Conservation (phyloP, 2,797 vertebrate genomes). For the Eospalax fontanierii region DNA sequence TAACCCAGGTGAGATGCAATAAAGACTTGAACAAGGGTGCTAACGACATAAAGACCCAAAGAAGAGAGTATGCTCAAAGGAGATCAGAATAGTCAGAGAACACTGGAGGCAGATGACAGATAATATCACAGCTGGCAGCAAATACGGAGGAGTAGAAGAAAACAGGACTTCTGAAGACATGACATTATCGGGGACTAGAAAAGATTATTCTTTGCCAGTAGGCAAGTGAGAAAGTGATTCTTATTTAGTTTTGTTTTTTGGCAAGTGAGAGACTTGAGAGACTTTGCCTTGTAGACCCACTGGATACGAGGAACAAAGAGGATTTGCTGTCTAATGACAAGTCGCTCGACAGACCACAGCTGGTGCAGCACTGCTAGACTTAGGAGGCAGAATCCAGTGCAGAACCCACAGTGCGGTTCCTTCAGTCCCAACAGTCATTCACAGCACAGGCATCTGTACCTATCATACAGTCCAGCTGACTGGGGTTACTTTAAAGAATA, state of each 20-base stretch:
- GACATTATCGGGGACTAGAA: neutral
- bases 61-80: neutral
- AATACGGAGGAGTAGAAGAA: neutral
- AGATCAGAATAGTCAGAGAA: neutral
- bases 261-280: neutral
- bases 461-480: neutral
- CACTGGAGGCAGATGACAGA: neutral
- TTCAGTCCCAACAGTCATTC: neutral
- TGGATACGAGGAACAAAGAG: neutral
- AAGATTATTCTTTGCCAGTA: neutral
- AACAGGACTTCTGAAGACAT: neutral
- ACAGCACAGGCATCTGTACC: neutral
- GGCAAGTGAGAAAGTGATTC: neutral
- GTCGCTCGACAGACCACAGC: neutral
- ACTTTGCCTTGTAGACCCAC: neutral
- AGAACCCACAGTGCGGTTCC: neutral
- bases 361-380: neutral
- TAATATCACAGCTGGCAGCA: neutral
- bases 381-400: neutral
- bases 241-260: neutral
- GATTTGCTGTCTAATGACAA: neutral
- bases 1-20: slow-evolving; percentile 55
- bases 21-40: slow-evolving; percentile 36
- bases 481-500: slow-evolving; percentile 3
- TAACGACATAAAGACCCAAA: neutral